Conservation (phyloP, 2,888 invertebrate species). For the Heliothis peltigera region DNA sequence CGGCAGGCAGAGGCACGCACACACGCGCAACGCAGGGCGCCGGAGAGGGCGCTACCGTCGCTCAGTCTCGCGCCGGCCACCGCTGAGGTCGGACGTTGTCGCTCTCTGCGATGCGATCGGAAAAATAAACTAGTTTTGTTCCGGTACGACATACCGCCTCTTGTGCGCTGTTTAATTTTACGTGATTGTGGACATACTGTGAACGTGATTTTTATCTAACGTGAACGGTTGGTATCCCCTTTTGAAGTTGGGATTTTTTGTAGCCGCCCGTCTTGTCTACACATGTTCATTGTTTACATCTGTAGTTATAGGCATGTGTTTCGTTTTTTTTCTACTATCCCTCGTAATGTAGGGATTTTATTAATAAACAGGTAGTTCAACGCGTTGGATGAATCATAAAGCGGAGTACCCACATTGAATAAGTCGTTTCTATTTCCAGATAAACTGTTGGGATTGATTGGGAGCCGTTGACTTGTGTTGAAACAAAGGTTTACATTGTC, state of each 20-base stretch:
- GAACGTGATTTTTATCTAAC: slow-evolving; percentile 80
- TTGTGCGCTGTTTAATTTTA: slow-evolving; percentile 79
- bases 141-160: slow-evolving; percentile 81
- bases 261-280: slow-evolving; percentile 69
- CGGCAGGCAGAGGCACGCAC: slow-evolving; percentile 71
- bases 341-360: slow-evolving; percentile 76
- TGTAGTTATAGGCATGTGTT: slow-evolving; percentile 82
- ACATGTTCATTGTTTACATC: slow-evolving; percentile 85
- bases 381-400: slow-evolving; percentile 78
- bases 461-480: slow-evolving; percentile 85
- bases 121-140: slow-evolving; percentile 88
- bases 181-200: slow-evolving; percentile 85
- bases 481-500: slow-evolving; percentile 87
- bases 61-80: slow-evolving; percentile 90
- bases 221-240: slow-evolving; percentile 83
- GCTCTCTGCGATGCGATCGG: slow-evolving; percentile 81
- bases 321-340: slow-evolving; percentile 75
- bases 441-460: slow-evolving; percentile 87
- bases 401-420: slow-evolving; percentile 83
- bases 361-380: slow-evolving; percentile 79
- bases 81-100: slow-evolving; percentile 78
- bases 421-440: slow-evolving; percentile 89
- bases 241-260: slow-evolving; percentile 65
- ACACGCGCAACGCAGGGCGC: slow-evolving; percentile 72
- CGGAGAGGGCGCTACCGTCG: slow-evolving; percentile 85